Evolutionary conservation across 2,113 vertebrate genomes (phyloP).

Genomic region (Plestiodon gilberti): DNA sequence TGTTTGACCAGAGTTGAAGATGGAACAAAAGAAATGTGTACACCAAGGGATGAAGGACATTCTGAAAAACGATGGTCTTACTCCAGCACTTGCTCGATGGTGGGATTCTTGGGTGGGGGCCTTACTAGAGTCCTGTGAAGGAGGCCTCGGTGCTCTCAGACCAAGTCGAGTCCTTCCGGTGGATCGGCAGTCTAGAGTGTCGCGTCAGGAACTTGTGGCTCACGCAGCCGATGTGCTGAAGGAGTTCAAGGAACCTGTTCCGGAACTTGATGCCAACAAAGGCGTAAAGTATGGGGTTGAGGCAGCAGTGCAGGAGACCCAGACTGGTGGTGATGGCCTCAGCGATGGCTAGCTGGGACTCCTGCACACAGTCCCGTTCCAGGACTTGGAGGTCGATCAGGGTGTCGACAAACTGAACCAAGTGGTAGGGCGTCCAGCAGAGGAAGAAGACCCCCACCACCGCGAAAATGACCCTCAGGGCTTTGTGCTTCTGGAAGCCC

Average conservation of each 20-base stretch:
- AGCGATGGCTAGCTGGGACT: constrained; percentile 64
- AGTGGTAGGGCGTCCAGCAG: constrained; percentile 86
- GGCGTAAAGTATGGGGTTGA: constrained; percentile 89
- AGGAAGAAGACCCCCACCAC: constrained; percentile 85
- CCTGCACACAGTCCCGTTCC: constrained; percentile 46
- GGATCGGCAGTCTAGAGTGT: constrained; percentile 17
- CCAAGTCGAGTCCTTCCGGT: constrained; percentile 78
- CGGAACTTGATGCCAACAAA: constrained; percentile 88
- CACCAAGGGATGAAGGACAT: not conserved
- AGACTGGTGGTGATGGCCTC: constrained; percentile 72
- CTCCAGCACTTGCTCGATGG: too few relatives aligned
- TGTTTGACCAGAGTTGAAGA: not conserved
- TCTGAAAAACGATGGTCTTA: not conserved
- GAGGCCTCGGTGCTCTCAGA: constrained; percentile 83
- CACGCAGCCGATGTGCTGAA: constrained; percentile 72
- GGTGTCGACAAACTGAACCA: constrained; percentile 79
- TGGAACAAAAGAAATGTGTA: not conserved
- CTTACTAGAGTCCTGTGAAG: constrained; percentile 67
- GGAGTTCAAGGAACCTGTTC: constrained; percentile 75
- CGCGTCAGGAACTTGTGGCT: constrained; percentile 44
- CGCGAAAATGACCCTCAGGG: constrained; percentile 80
- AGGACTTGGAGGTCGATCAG: constrained; percentile 43
- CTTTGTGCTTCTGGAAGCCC: constrained; percentile 80
- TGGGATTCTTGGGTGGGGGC: not conserved
- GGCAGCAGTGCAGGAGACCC: constrained; percentile 85